phyloP scores from a whole-genome alignment of 1,140 invertebrate species.

The Ganaspis sp. region DNA sequence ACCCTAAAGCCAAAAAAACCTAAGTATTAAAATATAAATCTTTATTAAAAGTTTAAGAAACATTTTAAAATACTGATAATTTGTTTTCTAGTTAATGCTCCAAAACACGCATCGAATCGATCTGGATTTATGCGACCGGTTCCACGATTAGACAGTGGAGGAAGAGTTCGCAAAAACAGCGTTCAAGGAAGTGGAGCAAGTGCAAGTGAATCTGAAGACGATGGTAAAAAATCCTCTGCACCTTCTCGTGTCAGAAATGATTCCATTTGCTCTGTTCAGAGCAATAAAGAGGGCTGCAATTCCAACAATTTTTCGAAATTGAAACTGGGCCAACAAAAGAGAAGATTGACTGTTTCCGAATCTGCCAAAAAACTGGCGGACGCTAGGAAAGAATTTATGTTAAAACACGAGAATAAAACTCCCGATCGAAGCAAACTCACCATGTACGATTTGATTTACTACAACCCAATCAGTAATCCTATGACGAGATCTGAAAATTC shows the following conservation, averaged over 20 bases:
- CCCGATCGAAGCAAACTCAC: constrained; percentile 84
- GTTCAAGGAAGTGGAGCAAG: constrained; percentile 71
- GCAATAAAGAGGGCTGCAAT: constrained; percentile 55
- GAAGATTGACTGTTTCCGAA: constrained; percentile 68
- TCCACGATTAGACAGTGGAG: constrained; percentile 67
- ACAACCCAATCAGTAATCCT: constrained; percentile 87
- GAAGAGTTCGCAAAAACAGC: constrained; percentile 74
- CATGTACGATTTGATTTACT: constrained; percentile 94
- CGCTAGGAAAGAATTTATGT: constrained; percentile 78
- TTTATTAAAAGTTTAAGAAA: too few species aligned
- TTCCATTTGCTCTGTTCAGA: constrained; percentile 69
- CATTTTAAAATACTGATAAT: too few species aligned
- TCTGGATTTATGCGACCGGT: constrained; percentile 68
- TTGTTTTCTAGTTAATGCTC: constrained; percentile 47
- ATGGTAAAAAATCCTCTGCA: constrained; percentile 62
- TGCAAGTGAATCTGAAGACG: constrained; percentile 74
- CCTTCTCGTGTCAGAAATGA: constrained; percentile 68
- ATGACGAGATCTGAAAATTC: constrained; percentile 73
- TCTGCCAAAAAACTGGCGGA: constrained; percentile 77
- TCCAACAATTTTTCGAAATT: constrained; percentile 52
- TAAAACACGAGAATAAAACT: constrained; percentile 77
- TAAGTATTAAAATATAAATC: too few species aligned
- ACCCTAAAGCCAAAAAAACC: too few species aligned
- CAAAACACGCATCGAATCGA: constrained; percentile 63
- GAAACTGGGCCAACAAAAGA: constrained; percentile 57